Evolutionary conservation across 2,113 vertebrate species (phyloP).

Genomic region (Corapipo altera): DNA sequence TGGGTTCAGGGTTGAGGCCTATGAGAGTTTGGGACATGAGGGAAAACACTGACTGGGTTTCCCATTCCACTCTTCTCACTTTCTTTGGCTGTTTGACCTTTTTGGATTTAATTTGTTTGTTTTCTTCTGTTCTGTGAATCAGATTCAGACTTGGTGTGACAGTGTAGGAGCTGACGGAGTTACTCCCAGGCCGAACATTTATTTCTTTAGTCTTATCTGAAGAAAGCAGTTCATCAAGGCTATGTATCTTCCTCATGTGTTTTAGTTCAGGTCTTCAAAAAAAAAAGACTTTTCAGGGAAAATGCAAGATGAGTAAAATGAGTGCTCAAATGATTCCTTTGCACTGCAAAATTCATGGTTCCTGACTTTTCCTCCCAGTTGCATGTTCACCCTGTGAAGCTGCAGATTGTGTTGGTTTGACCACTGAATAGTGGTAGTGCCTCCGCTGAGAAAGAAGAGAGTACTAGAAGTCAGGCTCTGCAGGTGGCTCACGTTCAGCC

Average conservation of each 20-base stretch:
- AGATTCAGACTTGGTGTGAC: not conserved
- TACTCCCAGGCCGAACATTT: not conserved
- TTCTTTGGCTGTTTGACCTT: slow-evolving; percentile 5
- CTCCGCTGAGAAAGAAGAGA: not conserved
- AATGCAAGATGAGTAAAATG: not conserved
- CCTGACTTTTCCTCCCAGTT: not conserved
- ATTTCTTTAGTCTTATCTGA: not conserved
- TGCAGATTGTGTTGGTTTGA: not conserved
- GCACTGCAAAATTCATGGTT: not conserved
- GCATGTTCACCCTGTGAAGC: not conserved
- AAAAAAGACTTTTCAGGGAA: not conserved
- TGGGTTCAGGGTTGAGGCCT: not conserved
- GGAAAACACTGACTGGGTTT: not conserved
- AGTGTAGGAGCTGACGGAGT: not conserved
- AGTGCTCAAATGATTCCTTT: not conserved
- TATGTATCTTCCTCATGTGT: not conserved
- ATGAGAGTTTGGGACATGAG: not conserved
- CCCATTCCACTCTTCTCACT: not conserved
- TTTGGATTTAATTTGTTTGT: slow-evolving; percentile 3
- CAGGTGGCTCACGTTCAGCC: not conserved
- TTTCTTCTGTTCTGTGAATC: not conserved
- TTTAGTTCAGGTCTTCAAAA: not conserved
- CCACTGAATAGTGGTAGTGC: not conserved
- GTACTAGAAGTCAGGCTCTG: not conserved
- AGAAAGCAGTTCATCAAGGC: not conserved